Conservation (phyloP, 2,797 vertebrate species). For the Tenualosa ilisha region DNA sequence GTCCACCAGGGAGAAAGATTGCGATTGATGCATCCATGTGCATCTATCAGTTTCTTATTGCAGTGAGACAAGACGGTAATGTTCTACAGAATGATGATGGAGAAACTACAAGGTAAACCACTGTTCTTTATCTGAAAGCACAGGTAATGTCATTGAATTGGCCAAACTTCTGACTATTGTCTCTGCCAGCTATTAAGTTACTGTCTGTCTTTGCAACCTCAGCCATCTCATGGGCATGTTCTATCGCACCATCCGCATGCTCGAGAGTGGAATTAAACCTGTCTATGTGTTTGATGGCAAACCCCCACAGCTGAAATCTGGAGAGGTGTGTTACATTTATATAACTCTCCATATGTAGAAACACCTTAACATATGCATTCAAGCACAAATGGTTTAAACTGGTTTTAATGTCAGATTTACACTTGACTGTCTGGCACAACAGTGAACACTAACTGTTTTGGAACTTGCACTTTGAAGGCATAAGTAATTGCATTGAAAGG, state of each 20-base stretch:
- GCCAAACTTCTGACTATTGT: neutral
- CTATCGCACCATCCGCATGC: constrained; percentile 95
- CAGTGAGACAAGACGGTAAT: constrained; percentile 92
- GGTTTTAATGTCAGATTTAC: neutral
- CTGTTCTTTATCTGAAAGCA: neutral
- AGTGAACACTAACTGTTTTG: too few species aligned
- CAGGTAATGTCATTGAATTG: neutral
- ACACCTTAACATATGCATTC: neutral
- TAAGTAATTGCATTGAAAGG: neutral
- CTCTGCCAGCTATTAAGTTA: neutral
- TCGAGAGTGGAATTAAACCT: constrained; percentile 94
- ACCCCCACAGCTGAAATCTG: constrained; percentile 89
- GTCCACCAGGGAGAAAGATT: constrained; percentile 83
- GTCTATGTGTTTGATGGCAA: constrained; percentile 97
- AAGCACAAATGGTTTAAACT: neutral
- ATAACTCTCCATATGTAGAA: neutral
- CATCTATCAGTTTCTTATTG: constrained; percentile 97
- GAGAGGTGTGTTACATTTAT: constrained; percentile 75
- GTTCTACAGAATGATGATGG: constrained; percentile 91
- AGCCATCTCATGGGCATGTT: constrained; percentile 98
- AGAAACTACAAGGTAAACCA: constrained; percentile 85
- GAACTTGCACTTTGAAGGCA: too few species aligned
- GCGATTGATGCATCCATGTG: constrained; percentile 98
- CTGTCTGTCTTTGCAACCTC: neutral
- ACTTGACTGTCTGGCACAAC: too few species aligned